Evolutionary conservation across 2,113 vertebrate genomes (phyloP).

Genomic region (Lepisosteus oculatus): DNA sequence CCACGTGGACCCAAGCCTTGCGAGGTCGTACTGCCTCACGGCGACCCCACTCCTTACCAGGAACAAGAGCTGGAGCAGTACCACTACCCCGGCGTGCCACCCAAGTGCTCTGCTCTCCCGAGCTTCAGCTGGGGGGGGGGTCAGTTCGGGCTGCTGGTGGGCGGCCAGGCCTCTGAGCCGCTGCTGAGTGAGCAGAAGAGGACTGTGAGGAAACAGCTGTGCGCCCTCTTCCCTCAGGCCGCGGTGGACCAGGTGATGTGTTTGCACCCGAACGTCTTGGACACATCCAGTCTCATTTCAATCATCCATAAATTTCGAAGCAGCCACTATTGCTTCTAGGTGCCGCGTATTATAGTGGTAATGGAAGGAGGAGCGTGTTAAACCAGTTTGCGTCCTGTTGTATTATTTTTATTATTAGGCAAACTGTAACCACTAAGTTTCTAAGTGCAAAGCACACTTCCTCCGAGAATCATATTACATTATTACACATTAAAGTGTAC

Average conservation of each 20-base stretch:
- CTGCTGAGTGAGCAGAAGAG: slow-evolving; percentile 31
- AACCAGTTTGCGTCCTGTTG: too few species aligned
- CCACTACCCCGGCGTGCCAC: background rate
- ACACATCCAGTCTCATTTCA: slow-evolving; percentile 42
- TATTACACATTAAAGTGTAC: background rate
- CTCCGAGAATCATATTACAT: slow-evolving; percentile 12
- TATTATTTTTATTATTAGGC: too few species aligned
- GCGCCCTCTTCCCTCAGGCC: slow-evolving; percentile 54
- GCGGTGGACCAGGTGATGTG: slow-evolving; percentile 53
- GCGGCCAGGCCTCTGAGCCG: background rate
- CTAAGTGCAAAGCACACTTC: slow-evolving; percentile 50
- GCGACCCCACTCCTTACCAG: background rate
- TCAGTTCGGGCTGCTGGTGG: background rate
- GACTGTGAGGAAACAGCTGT: slow-evolving; percentile 49
- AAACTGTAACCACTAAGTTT: too few species aligned
- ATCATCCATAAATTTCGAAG: slow-evolving; percentile 51
- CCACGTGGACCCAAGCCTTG: background rate
- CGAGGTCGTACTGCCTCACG: background rate
- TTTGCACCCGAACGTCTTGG: slow-evolving; percentile 43
- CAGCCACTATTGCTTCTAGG: slow-evolving; percentile 28
- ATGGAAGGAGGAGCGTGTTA: too few species aligned
- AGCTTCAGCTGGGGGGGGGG: slow-evolving; percentile 14
- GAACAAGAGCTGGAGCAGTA: background rate
- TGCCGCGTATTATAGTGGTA: too few species aligned
- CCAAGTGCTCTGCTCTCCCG: background rate